Evolutionary conservation across 2,888 invertebrate genomes (phyloP).

Genomic region (Drosophila meridionalis): DNA sequence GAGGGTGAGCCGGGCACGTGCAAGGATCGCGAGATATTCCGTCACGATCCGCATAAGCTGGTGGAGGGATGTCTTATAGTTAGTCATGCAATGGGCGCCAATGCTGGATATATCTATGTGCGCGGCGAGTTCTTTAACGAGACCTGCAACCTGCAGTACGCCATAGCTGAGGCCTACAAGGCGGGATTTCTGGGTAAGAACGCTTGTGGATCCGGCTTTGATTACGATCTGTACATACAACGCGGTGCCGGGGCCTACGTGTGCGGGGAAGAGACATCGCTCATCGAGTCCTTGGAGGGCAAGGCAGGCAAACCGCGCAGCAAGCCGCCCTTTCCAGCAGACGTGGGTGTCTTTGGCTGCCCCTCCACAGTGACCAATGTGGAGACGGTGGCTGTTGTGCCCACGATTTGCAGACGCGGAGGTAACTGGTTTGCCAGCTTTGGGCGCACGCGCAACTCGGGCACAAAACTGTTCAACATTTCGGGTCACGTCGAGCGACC

Average conservation of each 20-base stretch:
- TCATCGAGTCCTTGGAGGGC: constrained; percentile 99
- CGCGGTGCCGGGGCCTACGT: constrained; percentile 90
- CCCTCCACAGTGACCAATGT: constrained; percentile 99
- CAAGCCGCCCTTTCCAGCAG: constrained; percentile 99
- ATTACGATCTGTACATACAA: constrained; percentile 98
- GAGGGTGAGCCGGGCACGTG: constrained; percentile 99
- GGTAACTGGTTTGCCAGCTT: constrained; percentile 98
- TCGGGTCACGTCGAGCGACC: constrained; percentile 95
- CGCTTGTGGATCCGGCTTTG: constrained; percentile 89
- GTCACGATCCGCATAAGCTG: constrained; percentile 99
- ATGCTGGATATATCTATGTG: constrained; percentile 98
- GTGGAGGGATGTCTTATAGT: constrained; percentile 97
- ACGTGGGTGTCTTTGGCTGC: constrained; percentile 98
- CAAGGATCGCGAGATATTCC: constrained; percentile 98
- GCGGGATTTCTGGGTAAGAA: constrained; percentile 92
- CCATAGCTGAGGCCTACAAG: constrained; percentile 93
- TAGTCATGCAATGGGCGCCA: constrained; percentile 96
- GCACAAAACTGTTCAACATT: constrained; percentile 89
- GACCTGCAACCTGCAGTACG: constrained; percentile 97
- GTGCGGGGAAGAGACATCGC: constrained; percentile 97
- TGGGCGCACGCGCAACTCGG: constrained; percentile 97
- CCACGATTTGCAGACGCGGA: constrained; percentile 96
- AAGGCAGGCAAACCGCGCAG: constrained; percentile 98
- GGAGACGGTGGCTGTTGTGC: constrained; percentile 98
- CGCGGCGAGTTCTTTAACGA: constrained; percentile 99